These are phyloP conservation scores for Hesperia comma DNA, from an alignment of 2,888 invertebrate species.

Conservation along the genomic window DNA sequence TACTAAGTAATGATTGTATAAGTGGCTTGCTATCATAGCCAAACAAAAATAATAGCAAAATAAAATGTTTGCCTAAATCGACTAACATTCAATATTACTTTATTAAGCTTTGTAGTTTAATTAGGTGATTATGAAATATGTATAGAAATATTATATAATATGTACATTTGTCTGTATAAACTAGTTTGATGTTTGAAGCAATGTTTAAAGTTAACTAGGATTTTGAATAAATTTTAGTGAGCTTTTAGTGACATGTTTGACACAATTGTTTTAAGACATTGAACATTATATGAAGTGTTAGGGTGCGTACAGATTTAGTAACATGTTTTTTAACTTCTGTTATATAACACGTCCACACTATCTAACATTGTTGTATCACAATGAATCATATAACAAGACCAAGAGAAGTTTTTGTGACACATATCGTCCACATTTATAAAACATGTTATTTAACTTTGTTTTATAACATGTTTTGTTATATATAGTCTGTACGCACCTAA, in stretches of 20 bases:
- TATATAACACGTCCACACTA: too few species aligned
- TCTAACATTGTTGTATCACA: too few species aligned
- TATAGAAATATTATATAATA: conserved; percentile 26
- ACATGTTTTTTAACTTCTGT: too few species aligned
- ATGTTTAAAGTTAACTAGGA: conserved; percentile 60
- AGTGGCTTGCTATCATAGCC: neutral
- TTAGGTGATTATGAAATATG: conserved; percentile 21
- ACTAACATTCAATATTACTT: neutral
- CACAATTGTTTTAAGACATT: conserved; percentile 49
- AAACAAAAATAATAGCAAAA: neutral
- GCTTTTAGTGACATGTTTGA: conserved; percentile 55
- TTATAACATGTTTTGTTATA: too few species aligned
- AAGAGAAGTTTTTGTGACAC: too few species aligned
- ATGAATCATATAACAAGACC: too few species aligned
- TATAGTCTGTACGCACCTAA: too few species aligned
- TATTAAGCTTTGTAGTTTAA: conserved; percentile 21
- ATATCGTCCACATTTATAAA: too few species aligned
- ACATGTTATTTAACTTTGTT: too few species aligned
- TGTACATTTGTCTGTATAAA: conserved; percentile 46
- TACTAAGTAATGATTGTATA: neutral
- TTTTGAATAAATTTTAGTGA: conserved; percentile 50
- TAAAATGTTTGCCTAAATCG: neutral
- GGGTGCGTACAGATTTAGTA: too few species aligned
- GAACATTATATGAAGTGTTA: too few species aligned
- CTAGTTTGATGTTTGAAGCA: conserved; percentile 64